Percentiles rank a stretch among this genome's conserved stretches.
phyloP scores from a whole-genome alignment of 1,140 invertebrate genomes.

The Zaprionus inermis region DNA sequence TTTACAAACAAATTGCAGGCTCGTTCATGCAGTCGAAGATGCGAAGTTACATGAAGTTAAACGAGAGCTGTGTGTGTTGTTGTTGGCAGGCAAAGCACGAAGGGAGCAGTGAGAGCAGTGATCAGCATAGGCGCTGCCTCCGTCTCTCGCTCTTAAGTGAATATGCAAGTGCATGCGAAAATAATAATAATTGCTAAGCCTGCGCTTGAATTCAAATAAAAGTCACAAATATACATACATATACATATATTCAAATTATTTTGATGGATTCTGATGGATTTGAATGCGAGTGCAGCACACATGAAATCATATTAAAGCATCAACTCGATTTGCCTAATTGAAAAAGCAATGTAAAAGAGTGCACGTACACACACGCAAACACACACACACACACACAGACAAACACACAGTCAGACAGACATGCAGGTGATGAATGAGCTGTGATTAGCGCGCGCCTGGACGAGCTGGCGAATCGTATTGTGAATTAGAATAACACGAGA shows the following conservation, averaged over 20 bases:
- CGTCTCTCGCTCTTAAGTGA: too few relatives aligned
- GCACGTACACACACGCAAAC: not conserved
- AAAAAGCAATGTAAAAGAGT: slow-evolving; percentile 29
- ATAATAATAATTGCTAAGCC: too few relatives aligned
- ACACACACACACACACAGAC: not conserved
- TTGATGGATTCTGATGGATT: not conserved
- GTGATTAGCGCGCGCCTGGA: slow-evolving; percentile 33
- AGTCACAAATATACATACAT: too few relatives aligned
- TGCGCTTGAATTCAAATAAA: too few relatives aligned
- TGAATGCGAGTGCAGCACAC: not conserved
- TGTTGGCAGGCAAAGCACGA: too few relatives aligned
- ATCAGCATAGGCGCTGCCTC: too few relatives aligned
- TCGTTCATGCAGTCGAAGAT: too few relatives aligned
- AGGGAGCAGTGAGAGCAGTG: too few relatives aligned
- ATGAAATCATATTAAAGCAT: not conserved
- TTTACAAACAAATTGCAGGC: too few relatives aligned
- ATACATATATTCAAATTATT: not conserved
- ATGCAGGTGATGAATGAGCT: slow-evolving; percentile 39
- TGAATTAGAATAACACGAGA: slow-evolving; percentile 67
- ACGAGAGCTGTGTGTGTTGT: too few relatives aligned
- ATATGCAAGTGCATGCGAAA: too few relatives aligned
- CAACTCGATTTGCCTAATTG: slow-evolving; percentile 44
- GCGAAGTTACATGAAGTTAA: too few relatives aligned
- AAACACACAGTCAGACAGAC: not conserved
- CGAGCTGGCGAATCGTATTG: slow-evolving; percentile 37